Base-by-base conservation (phyloP, 2,113 vertebrate genomes). In the Agelaius tricolor region DNA sequence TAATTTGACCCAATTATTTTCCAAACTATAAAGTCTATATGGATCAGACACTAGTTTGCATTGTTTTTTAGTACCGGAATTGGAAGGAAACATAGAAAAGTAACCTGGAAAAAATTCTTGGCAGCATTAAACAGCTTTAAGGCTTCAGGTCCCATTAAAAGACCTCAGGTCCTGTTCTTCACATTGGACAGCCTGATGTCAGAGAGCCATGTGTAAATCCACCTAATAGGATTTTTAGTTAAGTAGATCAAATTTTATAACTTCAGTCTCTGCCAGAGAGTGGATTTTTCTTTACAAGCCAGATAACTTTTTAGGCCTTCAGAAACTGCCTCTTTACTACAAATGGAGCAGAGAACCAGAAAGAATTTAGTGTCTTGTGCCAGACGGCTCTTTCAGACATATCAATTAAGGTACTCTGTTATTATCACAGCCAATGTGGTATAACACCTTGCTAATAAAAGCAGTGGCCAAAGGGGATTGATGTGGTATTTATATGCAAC, bases 171-270 rank as follows among this genome's bases (percentile, higher is more conserved):
- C 27, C n/a, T 85, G 5, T 58, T 93, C 89, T 69, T 94, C 66
- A 65, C 22, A 69, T 28, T 90, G 87, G 76, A 77, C 67, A 87
- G 75, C 63, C 17, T 89, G 91, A 94, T 93, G 59, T 80, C 75
- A 85, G 47, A 62, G 13, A 97, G 10, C 46, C 67, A 86, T 57
- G 67, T 73, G 63, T 77, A 95, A 96, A 96, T 93, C 91, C 90
- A 90, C 55, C 90, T 96, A 96, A 96, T 88, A 91, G 95, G 94
- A 97, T 97, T 96, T 95, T 91, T 74, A 89, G 26, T 84, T 97
- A 96, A 97, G 78, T 91, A 96, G 94, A 94, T 95, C 93, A 89
- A 91, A 94, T 93, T 94, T 96, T 86, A 30, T 80, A 94, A 73
- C 55, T 91, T 43, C 55, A 80, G 81, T 62, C 66, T 85, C 72